phyloP scores from a whole-genome alignment of 2,113 vertebrate species.

The Meleagris gallopavo region DNA sequence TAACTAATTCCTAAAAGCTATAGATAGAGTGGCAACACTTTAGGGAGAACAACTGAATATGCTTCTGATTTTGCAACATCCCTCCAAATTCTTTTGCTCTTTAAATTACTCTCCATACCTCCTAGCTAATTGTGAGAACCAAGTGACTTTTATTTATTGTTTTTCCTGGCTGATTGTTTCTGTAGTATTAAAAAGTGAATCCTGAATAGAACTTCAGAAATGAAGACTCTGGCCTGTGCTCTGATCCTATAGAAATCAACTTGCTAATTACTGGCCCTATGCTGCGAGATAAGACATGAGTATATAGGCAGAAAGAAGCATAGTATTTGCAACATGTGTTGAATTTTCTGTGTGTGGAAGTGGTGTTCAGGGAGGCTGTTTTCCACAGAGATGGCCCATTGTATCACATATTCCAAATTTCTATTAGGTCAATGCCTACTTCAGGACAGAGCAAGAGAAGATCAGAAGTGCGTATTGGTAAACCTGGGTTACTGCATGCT shows the following conservation, averaged over 20 bases:
- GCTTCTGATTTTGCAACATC: neutral
- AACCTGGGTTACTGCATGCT: neutral
- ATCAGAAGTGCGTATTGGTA: neutral
- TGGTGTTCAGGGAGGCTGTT: accelerated
- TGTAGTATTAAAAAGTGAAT: neutral
- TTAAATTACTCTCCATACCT: neutral
- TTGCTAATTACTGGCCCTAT: neutral
- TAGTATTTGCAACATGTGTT: neutral
- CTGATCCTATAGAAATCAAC: neutral
- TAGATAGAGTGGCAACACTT: neutral
- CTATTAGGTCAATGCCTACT: neutral
- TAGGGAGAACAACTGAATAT: neutral
- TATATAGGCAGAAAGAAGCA: accelerated
- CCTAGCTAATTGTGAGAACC: neutral
- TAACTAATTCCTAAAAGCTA: neutral
- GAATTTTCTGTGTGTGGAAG: neutral
- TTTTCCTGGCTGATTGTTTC: neutral
- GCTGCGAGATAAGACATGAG: neutral
- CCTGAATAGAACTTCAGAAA: neutral
- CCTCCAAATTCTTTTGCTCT: neutral
- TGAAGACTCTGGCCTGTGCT: neutral
- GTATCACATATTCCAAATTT: neutral
- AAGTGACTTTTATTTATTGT: neutral
- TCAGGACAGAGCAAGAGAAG: neutral
- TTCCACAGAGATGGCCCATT: neutral